phyloP scores from a whole-genome alignment of 2,888 invertebrate species.

The Clostera curtula region DNA sequence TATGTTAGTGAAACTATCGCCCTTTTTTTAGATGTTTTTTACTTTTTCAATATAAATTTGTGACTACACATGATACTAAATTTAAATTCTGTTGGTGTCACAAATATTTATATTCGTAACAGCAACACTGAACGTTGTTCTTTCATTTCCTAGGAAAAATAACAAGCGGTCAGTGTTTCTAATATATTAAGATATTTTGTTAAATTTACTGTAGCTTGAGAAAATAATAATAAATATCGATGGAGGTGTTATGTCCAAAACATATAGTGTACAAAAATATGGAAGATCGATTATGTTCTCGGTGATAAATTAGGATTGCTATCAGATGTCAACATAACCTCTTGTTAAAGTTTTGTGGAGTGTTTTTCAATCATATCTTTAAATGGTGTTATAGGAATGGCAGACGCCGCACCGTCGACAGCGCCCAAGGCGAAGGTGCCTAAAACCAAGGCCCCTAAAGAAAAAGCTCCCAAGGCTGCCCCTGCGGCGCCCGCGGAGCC shows the following conservation, averaged over 20 bases:
- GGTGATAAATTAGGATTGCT: conserved; percentile 48
- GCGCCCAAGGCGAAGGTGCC: conserved; percentile 71
- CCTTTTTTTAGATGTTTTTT: too few relatives aligned
- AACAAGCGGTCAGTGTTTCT: conserved; percentile 57
- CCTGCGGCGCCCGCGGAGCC: conserved; percentile 71
- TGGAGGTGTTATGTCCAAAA: conserved; percentile 10
- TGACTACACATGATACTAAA: conserved; percentile 1
- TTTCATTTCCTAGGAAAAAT: conserved; percentile 55
- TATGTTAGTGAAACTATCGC: too few relatives aligned
- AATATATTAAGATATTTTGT: conserved; percentile 26
- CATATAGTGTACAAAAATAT: conserved; percentile 13
- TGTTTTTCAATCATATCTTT: conserved; percentile 16
- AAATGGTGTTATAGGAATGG: conserved; percentile 72
- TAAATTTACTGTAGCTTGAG: conserved; percentile 10
- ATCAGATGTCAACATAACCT: conserved; percentile 69
- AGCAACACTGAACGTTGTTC: conserved; percentile 45
- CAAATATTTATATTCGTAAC: neutral
- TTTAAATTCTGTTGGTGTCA: conserved; percentile 12
- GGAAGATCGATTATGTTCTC: conserved; percentile 31
- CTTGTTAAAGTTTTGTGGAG: conserved; percentile 18
- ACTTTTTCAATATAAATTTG: too few relatives aligned
- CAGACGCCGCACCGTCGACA: conserved; percentile 74
- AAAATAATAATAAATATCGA: conserved; percentile 29
- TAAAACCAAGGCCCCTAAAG: conserved; percentile 75
- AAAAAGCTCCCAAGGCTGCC: conserved; percentile 71